Conservation (phyloP, 2,797 vertebrate genomes). For the Vespertilio murinus region DNA sequence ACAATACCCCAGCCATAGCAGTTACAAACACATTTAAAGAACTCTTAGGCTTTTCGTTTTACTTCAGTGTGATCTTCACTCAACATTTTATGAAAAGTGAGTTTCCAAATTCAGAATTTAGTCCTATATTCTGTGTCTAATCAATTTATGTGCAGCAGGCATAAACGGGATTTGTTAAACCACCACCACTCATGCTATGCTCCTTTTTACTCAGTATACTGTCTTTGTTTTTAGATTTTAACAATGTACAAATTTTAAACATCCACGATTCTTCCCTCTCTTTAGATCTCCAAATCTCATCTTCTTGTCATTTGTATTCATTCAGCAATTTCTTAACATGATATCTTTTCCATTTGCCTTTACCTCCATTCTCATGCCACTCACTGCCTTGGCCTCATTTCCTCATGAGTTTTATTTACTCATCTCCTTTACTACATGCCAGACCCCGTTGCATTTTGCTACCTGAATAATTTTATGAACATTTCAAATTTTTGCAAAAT, state of each 20-base stretch:
- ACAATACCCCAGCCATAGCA: neutral
- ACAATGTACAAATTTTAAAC: neutral
- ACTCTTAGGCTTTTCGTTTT: neutral
- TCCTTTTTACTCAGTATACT: neutral
- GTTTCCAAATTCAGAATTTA: neutral
- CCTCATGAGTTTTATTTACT: neutral
- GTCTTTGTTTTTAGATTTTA: neutral
- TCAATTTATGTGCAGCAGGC: neutral
- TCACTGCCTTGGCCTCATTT: neutral
- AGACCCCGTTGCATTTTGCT: neutral
- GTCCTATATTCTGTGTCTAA: neutral
- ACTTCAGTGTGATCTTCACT: neutral
- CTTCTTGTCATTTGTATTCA: neutral
- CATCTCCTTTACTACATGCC: neutral
- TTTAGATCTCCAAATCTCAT: neutral
- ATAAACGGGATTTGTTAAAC: neutral
- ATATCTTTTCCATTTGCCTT: neutral
- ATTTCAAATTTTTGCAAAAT: neutral
- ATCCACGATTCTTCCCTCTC: neutral
- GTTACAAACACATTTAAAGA: neutral
- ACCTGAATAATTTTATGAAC: neutral
- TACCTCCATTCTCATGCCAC: neutral
- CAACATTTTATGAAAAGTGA: neutral
- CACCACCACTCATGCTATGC: rapidly evolving
- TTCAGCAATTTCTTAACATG: neutral